phyloP scores from a whole-genome alignment of 1,140 invertebrate genomes.

The Diabrotica undecimpunctata region DNA sequence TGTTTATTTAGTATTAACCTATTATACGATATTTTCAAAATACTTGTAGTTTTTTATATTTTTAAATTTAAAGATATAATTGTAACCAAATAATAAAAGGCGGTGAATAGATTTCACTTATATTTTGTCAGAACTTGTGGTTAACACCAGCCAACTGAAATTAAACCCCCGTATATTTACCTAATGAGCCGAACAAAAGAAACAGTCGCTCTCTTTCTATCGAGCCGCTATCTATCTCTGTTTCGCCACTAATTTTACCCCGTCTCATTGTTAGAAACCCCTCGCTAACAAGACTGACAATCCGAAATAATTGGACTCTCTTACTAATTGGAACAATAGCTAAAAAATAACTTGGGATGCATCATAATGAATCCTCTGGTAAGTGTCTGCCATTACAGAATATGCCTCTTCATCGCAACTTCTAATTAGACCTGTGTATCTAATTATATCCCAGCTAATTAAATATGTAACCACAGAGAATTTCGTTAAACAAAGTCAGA shows the following conservation, averaged over 20 bases:
- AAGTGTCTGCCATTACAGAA: conserved; percentile 4
- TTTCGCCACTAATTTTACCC: conserved; percentile 13
- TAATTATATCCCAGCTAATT: conserved; percentile 44
- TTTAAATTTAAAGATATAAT: too few relatives aligned
- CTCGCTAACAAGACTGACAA: conserved; percentile 20
- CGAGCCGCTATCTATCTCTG: neutral
- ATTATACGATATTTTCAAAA: too few relatives aligned
- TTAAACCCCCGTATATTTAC: neutral
- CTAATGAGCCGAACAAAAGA: conserved; percentile 2
- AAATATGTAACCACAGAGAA: conserved; percentile 42
- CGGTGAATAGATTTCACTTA: too few relatives aligned
- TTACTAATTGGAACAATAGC: conserved; percentile 22
- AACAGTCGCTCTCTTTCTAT: neutral
- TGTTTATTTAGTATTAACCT: too few relatives aligned
- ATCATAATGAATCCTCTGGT: conserved; percentile 20
- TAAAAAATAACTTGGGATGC: conserved; percentile 21
- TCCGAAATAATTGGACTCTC: conserved; percentile 20
- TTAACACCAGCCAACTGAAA: too few relatives aligned
- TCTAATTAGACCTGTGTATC: conserved; percentile 44
- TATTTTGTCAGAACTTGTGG: too few relatives aligned
- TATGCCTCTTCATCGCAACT: conserved; percentile 19
- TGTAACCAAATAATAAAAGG: too few relatives aligned
- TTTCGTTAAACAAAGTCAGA: conserved; percentile 36
- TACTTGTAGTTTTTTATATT: too few relatives aligned
- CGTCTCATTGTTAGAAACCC: conserved; percentile 13